phyloP scores from a whole-genome alignment of 35 echinoderm and acorn worm species.

The Acanthaster planci region DNA sequence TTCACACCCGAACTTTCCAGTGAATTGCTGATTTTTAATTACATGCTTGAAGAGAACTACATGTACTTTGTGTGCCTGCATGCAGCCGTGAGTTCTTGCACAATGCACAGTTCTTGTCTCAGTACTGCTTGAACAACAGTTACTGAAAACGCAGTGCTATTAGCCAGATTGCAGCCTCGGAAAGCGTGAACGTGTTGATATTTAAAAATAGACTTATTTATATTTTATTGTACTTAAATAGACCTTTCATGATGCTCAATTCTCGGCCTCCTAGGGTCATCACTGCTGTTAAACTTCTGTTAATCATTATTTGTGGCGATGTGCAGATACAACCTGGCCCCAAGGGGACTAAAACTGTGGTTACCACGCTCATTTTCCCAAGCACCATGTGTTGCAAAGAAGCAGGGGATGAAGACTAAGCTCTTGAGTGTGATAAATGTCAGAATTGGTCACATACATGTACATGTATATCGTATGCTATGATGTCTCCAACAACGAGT shows the following conservation, averaged over 20 bases:
- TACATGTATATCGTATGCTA: background rate
- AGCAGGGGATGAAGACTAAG: background rate
- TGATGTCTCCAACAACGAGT: background rate
- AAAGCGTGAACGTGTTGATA: background rate
- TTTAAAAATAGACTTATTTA: background rate
- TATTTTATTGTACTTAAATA: background rate
- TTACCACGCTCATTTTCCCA: background rate
- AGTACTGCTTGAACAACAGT: too few relatives aligned
- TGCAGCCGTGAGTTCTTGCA: too few relatives aligned
- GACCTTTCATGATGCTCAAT: background rate
- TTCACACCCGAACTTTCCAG: too few relatives aligned
- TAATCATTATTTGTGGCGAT: background rate
- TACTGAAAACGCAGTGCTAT: too few relatives aligned
- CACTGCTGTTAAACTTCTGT: background rate
- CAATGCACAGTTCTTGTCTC: too few relatives aligned
- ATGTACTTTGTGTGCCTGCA: too few relatives aligned
- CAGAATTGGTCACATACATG: background rate
- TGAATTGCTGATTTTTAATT: too few relatives aligned
- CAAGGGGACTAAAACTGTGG: background rate
- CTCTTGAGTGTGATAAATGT: background rate
- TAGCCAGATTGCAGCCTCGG: too few relatives aligned
- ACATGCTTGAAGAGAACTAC: too few relatives aligned
- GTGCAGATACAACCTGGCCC: conserved; percentile 6
- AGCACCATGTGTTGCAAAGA: background rate
- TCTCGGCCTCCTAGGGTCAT: background rate